Evolutionary conservation across 53 echinoderm and acorn worm genomes (phyloP).

Genomic region (Apostichopus leukothele): DNA sequence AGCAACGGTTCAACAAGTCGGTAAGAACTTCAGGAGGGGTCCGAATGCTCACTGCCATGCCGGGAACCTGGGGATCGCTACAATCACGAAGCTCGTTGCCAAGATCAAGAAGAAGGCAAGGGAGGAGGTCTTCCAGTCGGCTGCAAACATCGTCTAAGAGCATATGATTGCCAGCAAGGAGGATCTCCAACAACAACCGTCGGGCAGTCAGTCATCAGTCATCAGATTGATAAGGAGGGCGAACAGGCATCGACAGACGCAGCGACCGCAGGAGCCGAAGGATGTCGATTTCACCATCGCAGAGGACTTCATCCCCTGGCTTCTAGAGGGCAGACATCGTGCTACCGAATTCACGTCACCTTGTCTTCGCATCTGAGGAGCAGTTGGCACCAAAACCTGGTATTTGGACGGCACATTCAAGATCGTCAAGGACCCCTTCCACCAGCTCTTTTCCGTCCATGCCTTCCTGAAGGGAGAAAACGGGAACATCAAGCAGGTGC

Average conservation of each 20-base stretch:
- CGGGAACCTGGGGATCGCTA: neutral
- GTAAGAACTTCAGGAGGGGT: neutral
- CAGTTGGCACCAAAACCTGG: no score
- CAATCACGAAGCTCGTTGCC: neutral
- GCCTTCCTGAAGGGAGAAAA: conserved; percentile 48
- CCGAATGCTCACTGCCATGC: neutral
- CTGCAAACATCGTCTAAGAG: neutral
- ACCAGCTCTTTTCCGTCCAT: conserved; percentile 58
- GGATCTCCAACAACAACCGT: no score
- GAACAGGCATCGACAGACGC: neutral
- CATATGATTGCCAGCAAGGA: neutral
- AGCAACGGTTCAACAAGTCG: neutral
- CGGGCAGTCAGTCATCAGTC: neutral
- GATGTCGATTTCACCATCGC: no score
- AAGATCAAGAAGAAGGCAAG: neutral
- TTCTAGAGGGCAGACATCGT: no score
- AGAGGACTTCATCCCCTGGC: no score
- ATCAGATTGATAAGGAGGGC: neutral
- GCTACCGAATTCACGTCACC: no score
- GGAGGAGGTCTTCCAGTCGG: neutral
- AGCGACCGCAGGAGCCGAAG: neutral
- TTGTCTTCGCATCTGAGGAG: no score
- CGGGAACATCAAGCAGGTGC: conserved; percentile 54
- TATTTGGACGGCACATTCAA: no score
- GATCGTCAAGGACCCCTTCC: conserved; percentile 55